A percentile compares a stretch with the other conserved stretches of the same genome.
phyloP scores from a whole-genome alignment of 1,140 invertebrate species.

The Triops cancriformis region DNA sequence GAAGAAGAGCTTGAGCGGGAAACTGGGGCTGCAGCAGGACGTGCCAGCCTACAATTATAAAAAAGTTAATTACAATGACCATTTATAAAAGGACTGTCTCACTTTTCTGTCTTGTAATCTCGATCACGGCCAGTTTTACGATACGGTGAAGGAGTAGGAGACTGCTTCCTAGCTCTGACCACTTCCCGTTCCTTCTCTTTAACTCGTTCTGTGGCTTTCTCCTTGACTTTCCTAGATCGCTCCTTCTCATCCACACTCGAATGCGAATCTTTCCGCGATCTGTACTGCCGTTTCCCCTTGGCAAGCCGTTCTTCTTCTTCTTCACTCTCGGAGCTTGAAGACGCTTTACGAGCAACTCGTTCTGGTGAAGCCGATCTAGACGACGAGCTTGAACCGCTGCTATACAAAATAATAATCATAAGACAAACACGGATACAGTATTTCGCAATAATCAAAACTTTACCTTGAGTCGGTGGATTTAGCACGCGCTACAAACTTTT shows the following conservation, averaged over 20 bases:
- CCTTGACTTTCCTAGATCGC: conserved; percentile 44
- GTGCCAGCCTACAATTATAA: background rate
- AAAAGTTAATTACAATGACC: background rate
- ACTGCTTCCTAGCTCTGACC: background rate
- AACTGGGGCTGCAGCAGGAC: background rate
- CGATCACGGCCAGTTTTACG: background rate
- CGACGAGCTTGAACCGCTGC: conserved; percentile 29
- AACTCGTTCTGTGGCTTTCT: conserved; percentile 49
- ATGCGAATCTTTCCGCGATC: background rate
- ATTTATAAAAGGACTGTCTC: background rate
- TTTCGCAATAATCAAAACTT: background rate
- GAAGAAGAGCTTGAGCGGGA: background rate
- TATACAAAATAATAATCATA: conserved; percentile 28
- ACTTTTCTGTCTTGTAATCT: background rate
- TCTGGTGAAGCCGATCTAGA: conserved; percentile 30
- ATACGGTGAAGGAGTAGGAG: background rate
- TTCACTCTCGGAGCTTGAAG: conserved; percentile 20
- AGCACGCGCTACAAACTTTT: conserved; percentile 12
- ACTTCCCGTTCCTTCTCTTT: conserved; percentile 41
- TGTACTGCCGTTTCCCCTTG: conserved; percentile 1
- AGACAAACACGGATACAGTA: background rate
- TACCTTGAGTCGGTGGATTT: background rate
- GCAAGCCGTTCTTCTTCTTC: conserved; percentile 16
- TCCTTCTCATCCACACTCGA: conserved; percentile 47
- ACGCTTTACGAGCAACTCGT: background rate